Evolutionary conservation across 2,797 vertebrate genomes (phyloP).

Genomic region (Clarias laeviceps): DNA sequence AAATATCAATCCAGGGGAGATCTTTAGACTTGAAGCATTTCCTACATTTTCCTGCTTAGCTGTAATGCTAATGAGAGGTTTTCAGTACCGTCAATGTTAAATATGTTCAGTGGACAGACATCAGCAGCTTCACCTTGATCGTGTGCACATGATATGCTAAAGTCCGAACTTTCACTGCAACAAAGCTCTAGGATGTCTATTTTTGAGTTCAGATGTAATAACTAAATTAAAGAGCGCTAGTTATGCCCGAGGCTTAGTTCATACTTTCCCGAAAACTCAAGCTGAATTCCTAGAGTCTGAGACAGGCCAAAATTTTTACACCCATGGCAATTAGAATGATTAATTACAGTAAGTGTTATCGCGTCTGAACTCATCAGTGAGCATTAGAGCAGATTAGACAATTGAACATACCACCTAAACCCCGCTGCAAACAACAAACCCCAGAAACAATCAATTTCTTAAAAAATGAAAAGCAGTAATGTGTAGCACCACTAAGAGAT

Average conservation of each 20-base stretch:
- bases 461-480: background rate
- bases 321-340: background rate
- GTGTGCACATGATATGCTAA: slow-evolving; percentile 69
- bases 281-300: background rate
- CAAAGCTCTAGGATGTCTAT: slow-evolving; percentile 62
- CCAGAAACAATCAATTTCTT: background rate
- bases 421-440: background rate
- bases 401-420: background rate
- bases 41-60: slow-evolving; percentile 45
- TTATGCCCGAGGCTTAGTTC: background rate
- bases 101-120: slow-evolving; percentile 74
- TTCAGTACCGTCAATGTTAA: slow-evolving; percentile 75
- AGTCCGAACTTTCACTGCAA: slow-evolving; percentile 66
- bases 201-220: slow-evolving; percentile 60
- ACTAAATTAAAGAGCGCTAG: background rate
- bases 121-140: slow-evolving; percentile 68
- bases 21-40: background rate
- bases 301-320: no score
- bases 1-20: background rate
- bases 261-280: background rate
- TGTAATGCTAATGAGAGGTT: slow-evolving; percentile 71
- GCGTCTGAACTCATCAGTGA: background rate
- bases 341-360: background rate
- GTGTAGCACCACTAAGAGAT: no score
- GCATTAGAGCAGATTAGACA: background rate